Base-by-base conservation (phyloP, 1,140 invertebrate species). In the Heliconius eleuchia region DNA sequence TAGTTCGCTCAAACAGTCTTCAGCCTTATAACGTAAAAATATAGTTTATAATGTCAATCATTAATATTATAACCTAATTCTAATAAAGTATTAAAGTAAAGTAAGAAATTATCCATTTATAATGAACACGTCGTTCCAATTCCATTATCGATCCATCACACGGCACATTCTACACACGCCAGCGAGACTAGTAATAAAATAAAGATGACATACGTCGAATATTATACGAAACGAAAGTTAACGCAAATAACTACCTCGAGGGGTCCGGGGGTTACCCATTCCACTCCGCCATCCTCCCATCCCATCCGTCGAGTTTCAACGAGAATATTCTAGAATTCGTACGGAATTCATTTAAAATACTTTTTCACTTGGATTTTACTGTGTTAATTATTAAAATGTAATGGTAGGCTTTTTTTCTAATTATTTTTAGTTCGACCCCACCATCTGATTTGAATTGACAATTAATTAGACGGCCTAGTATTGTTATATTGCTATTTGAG, bases 171-270 rank as follows among this genome's bases (percentile, higher is more conserved):
- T 9, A 57, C 50, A 57, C 55, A 23, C 19, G 55, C 19, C 1
- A 57, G 34, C 52, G 52, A 55, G 52, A 11, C 9, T 11, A 9
- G 55, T 30, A 66, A 66, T 66, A 66, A 66, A 66, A 66, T 66
- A 66, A 30, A 66, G 60, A 66, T 66, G 60, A 66, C 60, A 66
- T 16, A 66, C 60, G 60, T 30, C 60, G 60, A 66, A 66, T 66
- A 66, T 66, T 66, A 66, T 66, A 52, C 50, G 50, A 52, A 19
- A 66, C 23, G 23, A 27, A 66, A 30, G 60, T 66, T 66, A 66
- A 66, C 60, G 60, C 60, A 66, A 66, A 66, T 66, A 27, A 66
- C 55, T n/a, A 23, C 55, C 7, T 23, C 55, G 23, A 16, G 60
- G 23, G 60, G 60, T n/a, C n/a, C 60, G 23, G 60, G 60, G 23